Evolutionary conservation across 2,888 invertebrate genomes (phyloP), one percentile per base, ranked within the genome.

Genomic region (Clusia tigrina): DNA sequence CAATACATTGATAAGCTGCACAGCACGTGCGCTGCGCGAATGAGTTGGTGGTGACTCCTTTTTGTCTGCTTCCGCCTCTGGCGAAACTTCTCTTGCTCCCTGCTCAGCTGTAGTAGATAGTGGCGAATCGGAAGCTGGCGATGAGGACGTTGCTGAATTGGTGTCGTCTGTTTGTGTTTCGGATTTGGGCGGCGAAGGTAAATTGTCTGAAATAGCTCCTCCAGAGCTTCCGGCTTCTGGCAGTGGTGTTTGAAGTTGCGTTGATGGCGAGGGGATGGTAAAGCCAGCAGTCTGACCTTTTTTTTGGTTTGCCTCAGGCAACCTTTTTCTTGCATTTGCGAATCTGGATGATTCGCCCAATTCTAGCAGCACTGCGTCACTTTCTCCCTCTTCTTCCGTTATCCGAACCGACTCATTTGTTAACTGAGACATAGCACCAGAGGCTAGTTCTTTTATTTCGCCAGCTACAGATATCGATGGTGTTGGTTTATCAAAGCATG

Each of bases 161-260:
- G 79, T 81, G 63, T 78, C 82, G 70, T 81, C 81, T 17, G 81
- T 81, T 73, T 81, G 81, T 10, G 74, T 77, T 69, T 81, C 81
- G 18, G 81, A 80, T 56, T 82, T 82, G 57, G 80, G 80, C 52
- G 81, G 80, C 17, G 80, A 80, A 22, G 79, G 63, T 59, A 80
- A 79, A 61, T 81, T 80, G 42, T 81, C 81, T 24, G 79, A 80
- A 64, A 80, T 76, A 37, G 46, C 62, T 5, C 42, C 54, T 17
- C 42, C 53, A 26, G 52, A 53, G 15, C 52, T 42, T 25, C 9
- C 15, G 17, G 51, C n/a, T 48, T 46, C 17, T 25, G 54, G 6
- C 20, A 48, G 48, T 2, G 58, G 54, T 2, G 63, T 48, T 58
- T 63, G 63, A n/a, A 58, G 58, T 48, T 63, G 63, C 17, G 51